Base-by-base conservation (phyloP, 2,113 vertebrate species). In the Tragulus kanchil region DNA sequence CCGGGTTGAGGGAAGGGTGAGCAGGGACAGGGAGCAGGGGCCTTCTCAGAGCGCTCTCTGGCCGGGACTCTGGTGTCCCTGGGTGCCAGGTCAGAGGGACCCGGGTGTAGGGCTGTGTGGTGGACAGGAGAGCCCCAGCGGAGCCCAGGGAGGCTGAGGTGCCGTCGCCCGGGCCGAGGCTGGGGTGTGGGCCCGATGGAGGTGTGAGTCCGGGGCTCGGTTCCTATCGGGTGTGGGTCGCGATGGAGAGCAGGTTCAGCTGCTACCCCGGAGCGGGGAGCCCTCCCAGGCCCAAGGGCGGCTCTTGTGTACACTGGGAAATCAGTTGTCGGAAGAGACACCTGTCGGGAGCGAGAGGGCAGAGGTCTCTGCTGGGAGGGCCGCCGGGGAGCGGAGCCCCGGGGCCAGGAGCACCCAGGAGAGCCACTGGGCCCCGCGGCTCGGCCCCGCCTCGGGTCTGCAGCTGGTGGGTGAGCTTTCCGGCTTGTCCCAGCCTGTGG, bases 401-500 rank as follows among this genome's bases (percentile, higher is more conserved):
- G 21, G 67, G 21, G n/a, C 21, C 67, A 11, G n/a, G 67, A n/a
- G n/a, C 11, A 5, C n/a, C 9, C 67, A 42, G n/a, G 67, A 36
- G 17, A 36, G 10, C n/a, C 0, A 8, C n/a, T 69, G 16, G 0
- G 8, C 67, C n/a, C 67, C 11, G n/a, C 11, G n/a, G n/a, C 36
- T 36, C 16, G 36, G 65, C 65, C 65, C 65, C 17, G 65, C 21
- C n/a, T 21, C 17, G 17, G n/a, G 17, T 5, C 42, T n/a, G n/a
- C 10, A 11, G 3, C 11, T 21, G 67, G 17, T 5, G 9, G 4
- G 17, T 69, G 36, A 21, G 67, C 67, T 42, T 42, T 42, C 67
- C 5, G 21, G n/a, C 8, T 71, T 10, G 4, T 21, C 67, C 36
- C 36, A 36, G 36, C 36, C 36, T 36, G 36, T 36, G 36, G 36